These are phyloP conservation scores for Gibbula magus DNA, from an alignment of 2,888 invertebrate species.

Conservation along the genomic window DNA sequence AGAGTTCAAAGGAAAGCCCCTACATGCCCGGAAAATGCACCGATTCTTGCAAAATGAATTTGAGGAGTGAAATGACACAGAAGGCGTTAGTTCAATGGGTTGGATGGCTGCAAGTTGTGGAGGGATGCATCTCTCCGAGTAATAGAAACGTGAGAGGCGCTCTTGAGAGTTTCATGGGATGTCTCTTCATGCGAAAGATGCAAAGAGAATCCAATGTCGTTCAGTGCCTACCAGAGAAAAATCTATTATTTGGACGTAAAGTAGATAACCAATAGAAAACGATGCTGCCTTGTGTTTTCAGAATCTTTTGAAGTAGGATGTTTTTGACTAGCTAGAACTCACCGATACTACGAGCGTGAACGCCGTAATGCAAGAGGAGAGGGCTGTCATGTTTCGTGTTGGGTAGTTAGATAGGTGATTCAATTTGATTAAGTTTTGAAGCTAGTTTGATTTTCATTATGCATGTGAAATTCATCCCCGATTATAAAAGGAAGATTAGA, in stretches of 20 bases:
- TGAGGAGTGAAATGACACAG: neutral
- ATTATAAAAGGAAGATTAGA: too few species aligned
- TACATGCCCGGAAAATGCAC: neutral
- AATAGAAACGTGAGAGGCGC: neutral
- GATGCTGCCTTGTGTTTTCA: neutral
- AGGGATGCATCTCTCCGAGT: neutral
- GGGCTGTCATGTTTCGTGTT: neutral
- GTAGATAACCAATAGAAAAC: neutral
- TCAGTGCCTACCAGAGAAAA: neutral
- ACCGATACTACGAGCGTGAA: neutral
- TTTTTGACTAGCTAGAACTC: neutral
- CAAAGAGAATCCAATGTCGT: neutral
- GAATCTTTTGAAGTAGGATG: neutral
- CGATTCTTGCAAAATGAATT: neutral
- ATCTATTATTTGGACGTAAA: conserved; percentile 11
- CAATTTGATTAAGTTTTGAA: conserved; percentile 10
- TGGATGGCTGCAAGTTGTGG: neutral
- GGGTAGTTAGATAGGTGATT: conserved; percentile 6
- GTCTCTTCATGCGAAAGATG: neutral
- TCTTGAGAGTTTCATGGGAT: neutral
- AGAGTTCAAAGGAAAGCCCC: neutral
- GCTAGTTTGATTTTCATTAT: conserved; percentile 13
- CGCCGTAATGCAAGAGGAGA: neutral
- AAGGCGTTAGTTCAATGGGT: neutral
- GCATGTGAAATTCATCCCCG: neutral